Evolutionary conservation across 2,888 invertebrate genomes (phyloP), one percentile per base, ranked within the genome.

Genomic region (Trachelus tabidus): DNA sequence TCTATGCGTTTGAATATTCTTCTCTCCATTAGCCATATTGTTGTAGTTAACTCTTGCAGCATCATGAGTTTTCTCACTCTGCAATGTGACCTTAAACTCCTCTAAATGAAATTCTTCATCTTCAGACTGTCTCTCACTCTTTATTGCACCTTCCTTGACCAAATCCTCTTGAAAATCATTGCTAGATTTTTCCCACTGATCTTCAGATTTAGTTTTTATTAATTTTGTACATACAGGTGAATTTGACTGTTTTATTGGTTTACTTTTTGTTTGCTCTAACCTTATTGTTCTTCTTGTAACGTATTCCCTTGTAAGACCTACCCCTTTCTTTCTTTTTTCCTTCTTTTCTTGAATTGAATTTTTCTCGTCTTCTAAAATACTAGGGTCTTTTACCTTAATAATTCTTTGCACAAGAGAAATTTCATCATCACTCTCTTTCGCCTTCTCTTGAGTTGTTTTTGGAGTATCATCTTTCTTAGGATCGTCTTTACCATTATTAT

Each of bases 401-500:
- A 56, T 23, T 23, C 56, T 56, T 56, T 56, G 56, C 3, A 76
- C 76, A 11, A 34, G 15, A 33, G 69, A 73, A 30, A 71, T 69
- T 1, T 69, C 74, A 34, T 78, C 78, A 15, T 79, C 77, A 1
- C 76, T 73, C n/a, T 79, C 77, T 1, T 68, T 75, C n/a, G 33
- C 40, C 30, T 77, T 74, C 12, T 75, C 73, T 1, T 76, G 33
- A 6, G 74, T 6, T 23, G 23, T 15, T 30, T 23, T 34, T 34
- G 1, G 30, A 35, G 30, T 30, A 23, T 6, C 76, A 73, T 75
- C 69, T 35, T 56, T 23, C n/a, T 12, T 34, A 1, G 75, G 69
- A 68, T 12, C 15, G 74, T 83, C 79, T 11, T 79, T 75, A 6
- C 82, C 75, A 4, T 71, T 68, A n/a, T 73, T 34, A n/a, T 35